These are phyloP conservation scores for Molothrus aeneus DNA, from an alignment of 2,797 vertebrate species.

Conservation along the genomic window DNA sequence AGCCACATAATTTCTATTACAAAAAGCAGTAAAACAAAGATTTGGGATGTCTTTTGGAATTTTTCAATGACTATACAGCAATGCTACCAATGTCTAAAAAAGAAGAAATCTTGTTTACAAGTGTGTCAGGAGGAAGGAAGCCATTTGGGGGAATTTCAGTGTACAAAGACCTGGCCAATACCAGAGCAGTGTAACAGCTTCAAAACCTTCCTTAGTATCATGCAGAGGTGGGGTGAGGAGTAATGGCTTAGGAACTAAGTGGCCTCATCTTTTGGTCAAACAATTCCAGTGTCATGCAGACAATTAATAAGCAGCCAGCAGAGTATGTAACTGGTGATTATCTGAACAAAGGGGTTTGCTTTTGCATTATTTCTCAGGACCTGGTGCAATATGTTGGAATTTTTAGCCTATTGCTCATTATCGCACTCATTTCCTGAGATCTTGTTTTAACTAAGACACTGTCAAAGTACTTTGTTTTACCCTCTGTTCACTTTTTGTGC, in stretches of 20 bases:
- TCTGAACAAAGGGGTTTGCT: conserved; percentile 43
- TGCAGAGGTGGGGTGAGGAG: not conserved
- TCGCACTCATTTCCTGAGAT: conserved; percentile 4
- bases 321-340: conserved; percentile 34
- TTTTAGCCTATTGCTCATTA: conserved; percentile 61
- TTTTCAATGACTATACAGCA: not conserved
- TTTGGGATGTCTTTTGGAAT: not conserved
- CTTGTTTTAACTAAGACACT: conserved; percentile 20
- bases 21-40: conserved; percentile 53
- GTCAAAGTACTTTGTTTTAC: conserved; percentile 13
- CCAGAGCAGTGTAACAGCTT: not conserved
- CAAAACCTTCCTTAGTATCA: not conserved
- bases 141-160: not conserved
- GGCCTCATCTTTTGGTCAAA: conserved; percentile 24
- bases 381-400: conserved; percentile 40
- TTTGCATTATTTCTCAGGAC: conserved; percentile 41
- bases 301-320: conserved; percentile 55
- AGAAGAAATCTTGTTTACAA: not conserved
- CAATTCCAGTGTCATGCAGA: conserved; percentile 11
- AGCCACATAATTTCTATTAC: conserved; percentile 45
- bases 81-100: not conserved
- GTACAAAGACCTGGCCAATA: not conserved
- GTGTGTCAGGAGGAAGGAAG: not conserved
- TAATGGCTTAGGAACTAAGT: not conserved
- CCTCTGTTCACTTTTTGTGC: not conserved